A percentile compares a stretch with the other conserved stretches of the same genome.
Evolutionary conservation across 1,140 invertebrate species (phyloP).

Genomic region (Drosophila sproati): DNA sequence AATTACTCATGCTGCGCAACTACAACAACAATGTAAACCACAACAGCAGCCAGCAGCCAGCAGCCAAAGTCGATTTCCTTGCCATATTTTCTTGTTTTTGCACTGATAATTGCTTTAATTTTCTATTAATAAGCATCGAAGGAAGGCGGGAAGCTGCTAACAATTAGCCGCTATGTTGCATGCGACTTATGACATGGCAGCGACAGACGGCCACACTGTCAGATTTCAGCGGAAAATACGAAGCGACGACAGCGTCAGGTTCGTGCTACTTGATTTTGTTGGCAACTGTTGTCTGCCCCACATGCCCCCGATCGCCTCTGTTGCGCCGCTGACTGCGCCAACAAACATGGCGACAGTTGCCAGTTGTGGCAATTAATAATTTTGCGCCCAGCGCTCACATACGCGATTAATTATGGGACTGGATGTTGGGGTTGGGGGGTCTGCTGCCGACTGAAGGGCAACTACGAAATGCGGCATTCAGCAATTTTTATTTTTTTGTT

Average conservation of each 20-base stretch:
- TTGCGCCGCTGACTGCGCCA: slow-evolving; percentile 22
- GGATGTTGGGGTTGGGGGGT: background rate
- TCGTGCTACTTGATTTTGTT: slow-evolving; percentile 24
- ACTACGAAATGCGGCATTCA: background rate
- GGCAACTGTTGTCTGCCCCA: background rate
- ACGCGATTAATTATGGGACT: slow-evolving; percentile 73
- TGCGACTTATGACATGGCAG: slow-evolving; percentile 74
- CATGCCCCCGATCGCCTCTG: background rate
- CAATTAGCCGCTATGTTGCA: slow-evolving; percentile 81
- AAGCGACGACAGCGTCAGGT: slow-evolving; percentile 79
- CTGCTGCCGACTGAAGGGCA: background rate
- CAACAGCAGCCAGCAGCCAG: slow-evolving; percentile 28
- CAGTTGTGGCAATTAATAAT: slow-evolving; percentile 83
- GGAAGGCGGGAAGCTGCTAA: slow-evolving; percentile 71
- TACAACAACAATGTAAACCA: background rate
- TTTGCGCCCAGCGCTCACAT: slow-evolving; percentile 59
- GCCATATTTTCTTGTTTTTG: slow-evolving; percentile 58
- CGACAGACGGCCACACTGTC: slow-evolving; percentile 17
- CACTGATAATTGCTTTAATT: slow-evolving; percentile 82
- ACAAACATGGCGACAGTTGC: slow-evolving; percentile 82
- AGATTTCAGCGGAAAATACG: slow-evolving; percentile 67
- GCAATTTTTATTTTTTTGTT: slow-evolving; percentile 8
- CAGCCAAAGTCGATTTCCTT: slow-evolving; percentile 66
- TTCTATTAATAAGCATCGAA: slow-evolving; percentile 77
- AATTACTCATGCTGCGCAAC: slow-evolving; percentile 70